These are phyloP conservation scores for Corythaixoides concolor DNA, from an alignment of 2,113 vertebrate species.

Conservation along the genomic window DNA sequence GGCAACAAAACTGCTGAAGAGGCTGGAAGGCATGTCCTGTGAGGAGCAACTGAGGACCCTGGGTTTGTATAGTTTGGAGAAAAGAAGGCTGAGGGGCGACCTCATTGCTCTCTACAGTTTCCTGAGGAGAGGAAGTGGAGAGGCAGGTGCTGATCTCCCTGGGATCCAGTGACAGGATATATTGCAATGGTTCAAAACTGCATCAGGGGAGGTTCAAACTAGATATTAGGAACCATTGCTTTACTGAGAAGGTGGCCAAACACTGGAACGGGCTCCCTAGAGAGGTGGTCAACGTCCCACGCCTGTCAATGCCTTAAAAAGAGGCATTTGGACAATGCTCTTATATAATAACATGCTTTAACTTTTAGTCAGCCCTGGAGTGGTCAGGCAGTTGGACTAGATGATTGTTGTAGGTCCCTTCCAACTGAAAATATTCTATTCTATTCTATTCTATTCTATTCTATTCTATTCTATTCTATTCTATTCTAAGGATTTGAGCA, in stretches of 20 bases:
- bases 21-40: background rate
- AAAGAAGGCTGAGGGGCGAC: background rate
- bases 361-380: background rate
- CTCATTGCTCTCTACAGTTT: background rate
- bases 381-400: background rate
- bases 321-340: background rate
- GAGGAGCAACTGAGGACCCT: background rate
- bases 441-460: no score
- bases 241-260: background rate
- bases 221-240: background rate
- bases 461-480: no score
- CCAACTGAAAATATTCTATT: background rate
- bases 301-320: background rate
- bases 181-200: background rate
- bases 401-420: background rate
- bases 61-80: background rate
- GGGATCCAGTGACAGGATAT: accelerated
- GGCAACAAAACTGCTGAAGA: background rate
- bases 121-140: background rate
- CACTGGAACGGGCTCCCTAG: background rate
- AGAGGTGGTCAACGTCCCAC: accelerated
- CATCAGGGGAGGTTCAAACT: accelerated
- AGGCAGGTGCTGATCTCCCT: background rate
- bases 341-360: background rate
- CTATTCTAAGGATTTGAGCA: background rate